Conservation (phyloP, 2,797 vertebrate genomes). For the Cryptoprocta ferox region DNA sequence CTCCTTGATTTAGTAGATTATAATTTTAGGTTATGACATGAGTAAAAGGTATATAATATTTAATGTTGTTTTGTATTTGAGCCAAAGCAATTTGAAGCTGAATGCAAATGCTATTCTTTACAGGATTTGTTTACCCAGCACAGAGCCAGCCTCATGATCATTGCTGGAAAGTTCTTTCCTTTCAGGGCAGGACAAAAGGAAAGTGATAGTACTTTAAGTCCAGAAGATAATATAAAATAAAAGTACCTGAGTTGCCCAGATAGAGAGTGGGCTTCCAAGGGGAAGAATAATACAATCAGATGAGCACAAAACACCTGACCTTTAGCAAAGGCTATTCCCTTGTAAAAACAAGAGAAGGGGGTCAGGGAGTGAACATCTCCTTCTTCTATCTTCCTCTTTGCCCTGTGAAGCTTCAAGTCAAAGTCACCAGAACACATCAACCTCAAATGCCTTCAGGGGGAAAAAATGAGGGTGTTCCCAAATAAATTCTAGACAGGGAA, state of each 20-base stretch:
- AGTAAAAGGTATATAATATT: neutral
- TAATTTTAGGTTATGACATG: neutral
- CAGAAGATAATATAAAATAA: conserved; percentile 4
- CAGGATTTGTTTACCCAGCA: conserved; percentile 7
- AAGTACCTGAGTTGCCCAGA: neutral
- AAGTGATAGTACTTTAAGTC: neutral
- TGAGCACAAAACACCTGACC: neutral
- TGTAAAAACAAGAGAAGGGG: neutral
- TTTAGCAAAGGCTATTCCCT: conserved; percentile 45
- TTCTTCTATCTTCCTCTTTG: neutral
- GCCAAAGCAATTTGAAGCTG: neutral
- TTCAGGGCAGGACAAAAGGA: neutral
- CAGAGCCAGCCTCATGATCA: neutral
- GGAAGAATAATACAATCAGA: neutral
- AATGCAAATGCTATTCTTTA: neutral
- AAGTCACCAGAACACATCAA: neutral
- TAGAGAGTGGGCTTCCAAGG: neutral
- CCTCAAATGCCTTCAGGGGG: neutral
- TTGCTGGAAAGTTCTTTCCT: neutral
- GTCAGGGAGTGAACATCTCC: neutral
- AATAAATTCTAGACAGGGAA: neutral
- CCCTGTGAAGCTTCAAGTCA: neutral
- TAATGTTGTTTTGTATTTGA: conserved; percentile 16
- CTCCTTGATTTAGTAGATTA: neutral
- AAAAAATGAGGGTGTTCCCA: neutral